A percentile compares a stretch with the other conserved stretches of the same genome.
These are phyloP conservation scores for Keiferia lycopersicella DNA, from an alignment of 2,888 invertebrate genomes.

Conservation along the genomic window DNA sequence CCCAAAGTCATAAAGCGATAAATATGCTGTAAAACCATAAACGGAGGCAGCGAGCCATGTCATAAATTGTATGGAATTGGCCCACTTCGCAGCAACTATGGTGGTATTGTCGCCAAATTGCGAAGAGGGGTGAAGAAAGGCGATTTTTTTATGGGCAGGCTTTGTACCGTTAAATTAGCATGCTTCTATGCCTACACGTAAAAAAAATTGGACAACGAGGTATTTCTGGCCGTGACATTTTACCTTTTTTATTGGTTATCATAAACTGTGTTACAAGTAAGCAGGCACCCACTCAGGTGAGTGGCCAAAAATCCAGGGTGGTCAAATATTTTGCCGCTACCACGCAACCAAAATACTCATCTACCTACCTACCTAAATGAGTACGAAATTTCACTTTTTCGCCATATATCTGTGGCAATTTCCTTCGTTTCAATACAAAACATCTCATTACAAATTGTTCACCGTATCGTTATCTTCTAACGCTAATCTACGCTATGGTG, in stretches of 20 bases:
- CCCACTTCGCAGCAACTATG: constrained; percentile 65
- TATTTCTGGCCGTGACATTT: background rate
- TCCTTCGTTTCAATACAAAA: too few relatives aligned
- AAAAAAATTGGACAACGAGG: constrained; percentile 4
- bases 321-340: too few relatives aligned
- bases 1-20: constrained; percentile 72
- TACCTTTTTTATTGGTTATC: background rate
- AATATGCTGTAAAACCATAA: constrained; percentile 79
- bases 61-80: constrained; percentile 72
- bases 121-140: constrained; percentile 34
- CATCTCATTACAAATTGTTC: too few relatives aligned
- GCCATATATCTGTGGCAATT: too few relatives aligned
- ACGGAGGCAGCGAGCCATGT: constrained; percentile 63
- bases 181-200: constrained; percentile 10
- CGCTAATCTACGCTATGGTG: background rate
- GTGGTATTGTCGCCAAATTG: constrained; percentile 54
- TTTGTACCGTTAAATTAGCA: constrained; percentile 23
- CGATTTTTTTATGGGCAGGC: constrained; percentile 28
- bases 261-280: background rate
- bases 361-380: background rate
- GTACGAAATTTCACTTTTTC: too few relatives aligned
- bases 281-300: too few relatives aligned
- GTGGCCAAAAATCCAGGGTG: background rate
- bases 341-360: background rate
- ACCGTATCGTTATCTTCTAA: constrained; percentile 2